phyloP scores from a whole-genome alignment of 1,140 invertebrate species.

The Teleopsis dalmanni region DNA sequence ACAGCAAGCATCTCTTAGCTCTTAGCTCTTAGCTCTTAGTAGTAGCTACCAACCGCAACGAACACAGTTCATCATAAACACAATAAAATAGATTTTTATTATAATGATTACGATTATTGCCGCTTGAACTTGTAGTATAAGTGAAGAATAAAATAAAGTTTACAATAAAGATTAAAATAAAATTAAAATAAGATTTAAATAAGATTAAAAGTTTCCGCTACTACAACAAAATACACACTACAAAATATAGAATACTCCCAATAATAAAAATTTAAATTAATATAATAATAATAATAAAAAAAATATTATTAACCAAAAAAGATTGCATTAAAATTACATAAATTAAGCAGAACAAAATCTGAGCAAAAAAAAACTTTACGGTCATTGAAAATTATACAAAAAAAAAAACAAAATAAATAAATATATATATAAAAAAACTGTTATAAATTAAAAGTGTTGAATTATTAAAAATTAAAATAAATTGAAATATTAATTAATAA shows the following conservation, averaged over 20 bases:
- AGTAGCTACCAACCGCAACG: too few species aligned
- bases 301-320: background rate
- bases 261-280: conserved; percentile 3
- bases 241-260: background rate
- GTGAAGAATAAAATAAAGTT: too few species aligned
- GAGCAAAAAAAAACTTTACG: conserved; percentile 1
- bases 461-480: too few species aligned
- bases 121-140: background rate
- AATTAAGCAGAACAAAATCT: conserved; percentile 1
- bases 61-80: background rate
- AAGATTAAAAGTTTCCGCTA: too few species aligned
- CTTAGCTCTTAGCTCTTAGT: too few species aligned
- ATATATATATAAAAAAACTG: conserved; percentile 3
- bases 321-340: background rate
- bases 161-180: too few species aligned
- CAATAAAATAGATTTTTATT: background rate
- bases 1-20: too few species aligned
- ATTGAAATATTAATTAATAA: too few species aligned
- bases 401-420: conserved; percentile 1
- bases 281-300: background rate
- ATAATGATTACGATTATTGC: background rate
- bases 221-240: too few species aligned
- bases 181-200: conserved; percentile 2
- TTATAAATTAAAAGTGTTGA: too few species aligned
- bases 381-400: conserved; percentile 6